These are phyloP conservation scores for Enteromius argenteus DNA, from an alignment of 2,797 vertebrate species.

Conservation along the genomic window DNA sequence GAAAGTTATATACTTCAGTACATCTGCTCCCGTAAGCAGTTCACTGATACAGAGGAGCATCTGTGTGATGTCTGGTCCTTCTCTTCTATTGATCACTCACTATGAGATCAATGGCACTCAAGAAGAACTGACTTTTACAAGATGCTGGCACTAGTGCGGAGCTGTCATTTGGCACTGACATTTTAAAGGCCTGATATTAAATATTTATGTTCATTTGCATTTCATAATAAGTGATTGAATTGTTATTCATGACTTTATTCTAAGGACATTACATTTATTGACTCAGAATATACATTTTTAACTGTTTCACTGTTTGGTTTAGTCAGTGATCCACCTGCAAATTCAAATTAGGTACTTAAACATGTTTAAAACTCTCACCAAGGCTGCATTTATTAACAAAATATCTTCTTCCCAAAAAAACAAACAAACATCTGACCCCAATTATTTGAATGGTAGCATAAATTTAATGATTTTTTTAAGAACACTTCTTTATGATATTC, in stretches of 20 bases:
- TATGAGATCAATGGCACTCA: constrained; percentile 48
- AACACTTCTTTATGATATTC: neutral
- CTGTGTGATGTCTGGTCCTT: constrained; percentile 40
- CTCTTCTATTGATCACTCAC: constrained; percentile 49
- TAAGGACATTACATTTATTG: neutral
- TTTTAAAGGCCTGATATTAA: constrained; percentile 28
- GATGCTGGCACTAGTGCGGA: constrained; percentile 4
- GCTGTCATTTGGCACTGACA: neutral
- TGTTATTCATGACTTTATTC: no score
- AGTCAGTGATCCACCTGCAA: neutral
- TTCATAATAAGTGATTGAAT: neutral
- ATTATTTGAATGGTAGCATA: neutral
- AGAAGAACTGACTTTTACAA: constrained; percentile 34
- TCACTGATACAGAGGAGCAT: constrained; percentile 41
- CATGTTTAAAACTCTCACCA: neutral
- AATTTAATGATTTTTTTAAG: neutral
- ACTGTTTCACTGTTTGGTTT: neutral
- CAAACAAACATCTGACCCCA: no score
- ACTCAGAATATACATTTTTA: neutral
- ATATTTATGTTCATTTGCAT: constrained; percentile 19
- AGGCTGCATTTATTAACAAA: neutral
- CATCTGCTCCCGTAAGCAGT: constrained; percentile 43
- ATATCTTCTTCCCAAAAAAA: neutral
- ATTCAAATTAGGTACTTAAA: neutral
- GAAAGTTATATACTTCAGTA: constrained; percentile 35